phyloP scores from a whole-genome alignment of 2,797 vertebrate species.

The Cossypha niveicapilla region DNA sequence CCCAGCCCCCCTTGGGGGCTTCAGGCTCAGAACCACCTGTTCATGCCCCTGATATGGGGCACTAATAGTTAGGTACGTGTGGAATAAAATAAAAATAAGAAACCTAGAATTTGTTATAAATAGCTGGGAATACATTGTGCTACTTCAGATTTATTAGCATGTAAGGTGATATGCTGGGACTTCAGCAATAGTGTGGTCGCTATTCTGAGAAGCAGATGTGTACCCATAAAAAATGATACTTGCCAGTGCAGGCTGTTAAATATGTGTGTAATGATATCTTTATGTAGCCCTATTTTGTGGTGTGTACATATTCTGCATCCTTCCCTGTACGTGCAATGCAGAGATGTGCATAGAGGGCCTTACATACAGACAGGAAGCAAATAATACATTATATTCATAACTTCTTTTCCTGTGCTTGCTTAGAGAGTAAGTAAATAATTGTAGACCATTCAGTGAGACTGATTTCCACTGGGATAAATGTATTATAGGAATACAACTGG shows the following conservation, averaged over 20 bases:
- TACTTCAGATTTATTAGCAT: neutral
- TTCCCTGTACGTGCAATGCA: neutral
- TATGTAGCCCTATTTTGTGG: neutral
- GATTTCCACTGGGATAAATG: neutral
- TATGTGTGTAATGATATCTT: neutral
- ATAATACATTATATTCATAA: neutral
- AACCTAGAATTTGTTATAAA: neutral
- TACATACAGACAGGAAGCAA: neutral
- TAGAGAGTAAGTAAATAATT: neutral
- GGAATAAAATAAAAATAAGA: neutral
- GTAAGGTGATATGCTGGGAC: neutral
- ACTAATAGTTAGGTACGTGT: accelerated
- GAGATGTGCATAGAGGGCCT: neutral
- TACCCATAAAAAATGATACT: neutral
- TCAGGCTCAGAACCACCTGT: neutral
- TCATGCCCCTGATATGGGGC: accelerated
- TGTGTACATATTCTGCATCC: neutral
- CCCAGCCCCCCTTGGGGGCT: neutral
- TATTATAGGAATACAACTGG: neutral
- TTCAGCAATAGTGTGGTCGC: neutral
- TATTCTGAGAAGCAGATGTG: neutral
- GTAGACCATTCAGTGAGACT: neutral
- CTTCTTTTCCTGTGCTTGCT: neutral
- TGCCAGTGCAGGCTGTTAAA: neutral
- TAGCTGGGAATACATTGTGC: neutral